Conservation (phyloP, 2,113 vertebrate species). For the Cairina moschata region DNA sequence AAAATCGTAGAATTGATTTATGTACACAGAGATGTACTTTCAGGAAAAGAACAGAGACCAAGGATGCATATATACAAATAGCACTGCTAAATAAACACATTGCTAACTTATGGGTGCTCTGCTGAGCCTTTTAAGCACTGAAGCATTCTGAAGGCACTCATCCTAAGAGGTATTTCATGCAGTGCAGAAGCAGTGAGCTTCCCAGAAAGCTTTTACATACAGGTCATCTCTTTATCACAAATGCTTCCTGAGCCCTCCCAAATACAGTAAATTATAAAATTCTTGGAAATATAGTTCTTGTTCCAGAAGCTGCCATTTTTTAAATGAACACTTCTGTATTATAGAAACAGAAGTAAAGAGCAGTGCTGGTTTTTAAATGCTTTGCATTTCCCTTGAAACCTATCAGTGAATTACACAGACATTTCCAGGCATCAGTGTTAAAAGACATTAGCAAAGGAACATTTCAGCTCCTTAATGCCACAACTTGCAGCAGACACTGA, state of each 20-base stretch:
- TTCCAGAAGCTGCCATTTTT: neutral
- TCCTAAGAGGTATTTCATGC: constrained; percentile 27
- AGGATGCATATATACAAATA: neutral
- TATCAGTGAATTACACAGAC: neutral
- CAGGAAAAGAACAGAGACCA: neutral
- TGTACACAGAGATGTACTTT: neutral
- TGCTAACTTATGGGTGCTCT: neutral
- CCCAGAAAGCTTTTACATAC: constrained; percentile 27
- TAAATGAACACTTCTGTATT: neutral
- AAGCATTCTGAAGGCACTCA: neutral
- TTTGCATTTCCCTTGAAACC: neutral
- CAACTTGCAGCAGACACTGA: neutral
- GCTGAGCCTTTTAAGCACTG: neutral
- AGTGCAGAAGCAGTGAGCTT: neutral
- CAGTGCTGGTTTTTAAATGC: neutral
- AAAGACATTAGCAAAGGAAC: neutral
- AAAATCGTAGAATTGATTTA: neutral
- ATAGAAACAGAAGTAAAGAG: neutral
- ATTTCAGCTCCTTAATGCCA: neutral
- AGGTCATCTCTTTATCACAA: neutral
- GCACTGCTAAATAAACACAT: neutral
- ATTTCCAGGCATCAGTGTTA: neutral
- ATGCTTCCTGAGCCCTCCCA: neutral
- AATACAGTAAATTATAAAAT: neutral
- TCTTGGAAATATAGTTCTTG: neutral